Evolutionary conservation across 2,888 invertebrate species (phyloP), one percentile per base, ranked within the genome.

Genomic region (Epirrita christyi): DNA sequence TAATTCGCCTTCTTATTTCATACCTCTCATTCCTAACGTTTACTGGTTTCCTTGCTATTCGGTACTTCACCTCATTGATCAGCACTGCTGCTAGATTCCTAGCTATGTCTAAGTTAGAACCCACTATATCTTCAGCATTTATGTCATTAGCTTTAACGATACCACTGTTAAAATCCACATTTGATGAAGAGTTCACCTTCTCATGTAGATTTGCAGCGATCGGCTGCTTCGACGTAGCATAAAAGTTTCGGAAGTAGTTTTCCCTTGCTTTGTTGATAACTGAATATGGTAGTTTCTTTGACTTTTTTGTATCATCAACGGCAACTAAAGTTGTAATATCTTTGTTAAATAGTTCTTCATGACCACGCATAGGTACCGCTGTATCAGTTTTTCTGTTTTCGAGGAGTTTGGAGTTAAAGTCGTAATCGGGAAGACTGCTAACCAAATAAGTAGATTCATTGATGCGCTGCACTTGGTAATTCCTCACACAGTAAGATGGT

Each of bases 381-480:
- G 56, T 47, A 58, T 67, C 57, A 60, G 64, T 42, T 49, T 34
- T 44, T 34, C 47, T 36, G 34, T 40, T 36, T 41, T 51, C 55
- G 6, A 42, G 49, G 44, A 62, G 60, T 27, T 60, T 55, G 47
- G 66, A 67, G 27, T 70, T 71, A 52, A 73, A 71, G 29, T 83
- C 79, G 14, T 70, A 62, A 47, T 85, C 84, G 38, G 85, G 81
- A 14, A 81, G 64, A 57, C 72, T 79, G 5, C 83, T 88, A 3
- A 91, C 88, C 46, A 91, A 64, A 56, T 82, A 90, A 0, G 83
- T 73, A 0, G 86, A 75, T 32, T 83, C 80, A 68, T 89, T 88
- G 11, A 91, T 62, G 10, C 83, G 81, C 11, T 73, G 78, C 8
- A 91, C 87, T 76, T 85, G 80, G 61, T 83, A 91, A 3, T 87